A percentile compares a stretch with the other conserved stretches of the same genome.
Conservation (phyloP, 2,113 vertebrate species). For the Salminus brasiliensis region DNA sequence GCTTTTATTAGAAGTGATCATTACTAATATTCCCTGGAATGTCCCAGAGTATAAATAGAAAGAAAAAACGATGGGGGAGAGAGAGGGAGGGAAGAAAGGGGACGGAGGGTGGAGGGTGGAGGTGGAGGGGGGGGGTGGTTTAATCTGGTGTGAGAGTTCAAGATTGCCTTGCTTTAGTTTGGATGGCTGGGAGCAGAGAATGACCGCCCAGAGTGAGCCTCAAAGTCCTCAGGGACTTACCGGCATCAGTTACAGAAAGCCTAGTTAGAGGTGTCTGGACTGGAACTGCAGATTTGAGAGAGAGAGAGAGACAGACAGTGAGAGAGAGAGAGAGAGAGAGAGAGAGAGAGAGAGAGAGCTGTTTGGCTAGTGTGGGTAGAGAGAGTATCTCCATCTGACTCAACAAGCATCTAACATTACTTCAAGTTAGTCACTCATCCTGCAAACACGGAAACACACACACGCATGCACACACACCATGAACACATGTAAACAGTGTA, state of each 20-base stretch:
- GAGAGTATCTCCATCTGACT: background rate
- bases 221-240: slow-evolving; percentile 40
- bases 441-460: background rate
- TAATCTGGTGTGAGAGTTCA: slow-evolving; percentile 55
- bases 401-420: slow-evolving; percentile 23
- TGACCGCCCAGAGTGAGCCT: slow-evolving; percentile 49
- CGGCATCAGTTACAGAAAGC: slow-evolving; percentile 37
- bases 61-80: slow-evolving; percentile 20
- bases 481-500: background rate
- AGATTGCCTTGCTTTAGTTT: slow-evolving; percentile 64
- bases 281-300: background rate
- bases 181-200: slow-evolving; percentile 39
- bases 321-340: background rate
- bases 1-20: slow-evolving; percentile 55
- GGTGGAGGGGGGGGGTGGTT: slow-evolving; percentile 23
- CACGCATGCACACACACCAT: no score
- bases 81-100: slow-evolving; percentile 28
- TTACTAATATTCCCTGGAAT: slow-evolving; percentile 58
- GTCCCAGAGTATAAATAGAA: slow-evolving; percentile 54
- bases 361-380: slow-evolving; percentile 3
- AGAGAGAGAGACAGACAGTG: background rate
- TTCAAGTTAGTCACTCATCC: background rate
- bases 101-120: background rate
- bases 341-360: background rate
- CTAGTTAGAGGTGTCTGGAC: slow-evolving; percentile 51